Evolutionary conservation across 64 coral and sea anemone species (phyloP), one percentile per base, ranked within the genome.

Genomic region (Porites australiensis): DNA sequence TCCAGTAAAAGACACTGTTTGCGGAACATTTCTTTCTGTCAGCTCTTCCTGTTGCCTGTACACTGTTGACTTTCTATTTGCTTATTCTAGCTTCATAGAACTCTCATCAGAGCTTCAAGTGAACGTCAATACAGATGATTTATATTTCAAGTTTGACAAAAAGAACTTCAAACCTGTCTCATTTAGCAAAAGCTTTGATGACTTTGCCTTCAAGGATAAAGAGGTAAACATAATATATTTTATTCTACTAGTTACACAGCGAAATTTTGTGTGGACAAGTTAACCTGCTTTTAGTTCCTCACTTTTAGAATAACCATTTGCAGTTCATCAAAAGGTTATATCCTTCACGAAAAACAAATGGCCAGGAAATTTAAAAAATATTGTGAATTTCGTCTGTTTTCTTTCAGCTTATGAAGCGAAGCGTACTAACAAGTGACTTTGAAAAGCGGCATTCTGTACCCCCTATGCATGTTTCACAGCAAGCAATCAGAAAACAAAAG

Each of bases 341-440:
- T 37, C 27, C 27, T 0, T 37, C 27, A 37, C 1, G 0, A 37
- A 37, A 37, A 37, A 37, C 27, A 37, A 37, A 37, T 37, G 27
- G 27, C 27, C 27, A 37, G 70, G 37, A n/a, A 4, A 6, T 15
- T 19, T 50, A 16, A 13, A 13, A 64, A 15, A 16, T 64, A 21
- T 70, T 18, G 21, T 70, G 2, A 27, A 20, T 70, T 7, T 23
- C 3, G 4, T 5, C 4, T 70, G n/a, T 20, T 16, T 16, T 46
- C 48, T 94, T 91, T 57, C 83, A 99, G 98, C 67, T 99, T 12
- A 92, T 99, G 98, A 88, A 94, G 66, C 93, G 82, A 72, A 91
- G 98, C 89, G 88, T 99, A 15, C 89, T 99, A 47, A 94, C 88
- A 50, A 51, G 91, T 68, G 98, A 99, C 62, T 99, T 99, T 99